Conservation (phyloP, 1,140 invertebrate species). For the Drosophila pseudoobscura region DNA sequence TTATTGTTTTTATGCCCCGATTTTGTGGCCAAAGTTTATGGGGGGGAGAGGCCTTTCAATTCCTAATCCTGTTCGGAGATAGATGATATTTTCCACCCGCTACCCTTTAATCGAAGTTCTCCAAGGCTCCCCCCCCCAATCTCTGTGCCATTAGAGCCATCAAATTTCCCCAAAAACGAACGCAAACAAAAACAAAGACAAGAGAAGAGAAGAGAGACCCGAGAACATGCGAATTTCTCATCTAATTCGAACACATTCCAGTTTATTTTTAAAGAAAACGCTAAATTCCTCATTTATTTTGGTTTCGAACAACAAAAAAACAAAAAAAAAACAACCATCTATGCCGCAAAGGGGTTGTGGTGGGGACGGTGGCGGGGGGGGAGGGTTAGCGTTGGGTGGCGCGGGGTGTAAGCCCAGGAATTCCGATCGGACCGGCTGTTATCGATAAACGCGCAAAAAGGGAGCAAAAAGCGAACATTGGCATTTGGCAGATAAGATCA, state of each 20-base stretch:
- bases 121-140: too few relatives aligned
- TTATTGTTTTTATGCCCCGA: slow-evolving; percentile 21
- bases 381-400: neutral
- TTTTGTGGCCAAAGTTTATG: slow-evolving; percentile 20
- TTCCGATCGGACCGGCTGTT: slow-evolving; percentile 52
- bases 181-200: slow-evolving; percentile 24
- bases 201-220: slow-evolving; percentile 26
- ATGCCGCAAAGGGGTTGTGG: neutral
- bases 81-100: too few relatives aligned
- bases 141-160: slow-evolving; percentile 3
- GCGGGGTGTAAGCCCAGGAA: slow-evolving; percentile 32
- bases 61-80: too few relatives aligned
- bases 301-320: slow-evolving; percentile 36
- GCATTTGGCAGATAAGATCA: slow-evolving; percentile 48
- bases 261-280: slow-evolving; percentile 77
- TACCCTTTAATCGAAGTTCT: too few relatives aligned
- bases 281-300: slow-evolving; percentile 78
- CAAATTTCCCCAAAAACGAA: slow-evolving; percentile 21
- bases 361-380: too few relatives aligned
- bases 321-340: slow-evolving; percentile 1
- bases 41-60: too few relatives aligned
- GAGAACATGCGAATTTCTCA: slow-evolving; percentile 57
- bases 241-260: slow-evolving; percentile 78
- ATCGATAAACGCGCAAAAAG: slow-evolving; percentile 54
- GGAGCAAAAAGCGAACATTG: slow-evolving; percentile 40